Conservation (phyloP, 92 coral and sea anemone genomes). For the Zoanthus sociatus region DNA sequence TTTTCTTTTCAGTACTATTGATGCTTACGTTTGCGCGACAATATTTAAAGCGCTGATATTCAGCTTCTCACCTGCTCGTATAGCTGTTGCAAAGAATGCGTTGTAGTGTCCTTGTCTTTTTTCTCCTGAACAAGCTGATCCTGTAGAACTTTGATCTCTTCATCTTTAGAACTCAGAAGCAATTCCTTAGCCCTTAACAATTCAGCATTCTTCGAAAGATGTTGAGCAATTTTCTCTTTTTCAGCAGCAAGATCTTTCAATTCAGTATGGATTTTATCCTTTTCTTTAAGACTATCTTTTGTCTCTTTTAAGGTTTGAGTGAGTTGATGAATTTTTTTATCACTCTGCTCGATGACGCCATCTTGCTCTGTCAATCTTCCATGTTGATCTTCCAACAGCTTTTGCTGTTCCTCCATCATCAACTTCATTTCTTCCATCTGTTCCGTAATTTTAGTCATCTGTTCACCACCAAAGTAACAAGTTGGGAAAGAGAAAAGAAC, state of each 20-base stretch:
- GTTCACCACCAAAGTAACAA: background rate
- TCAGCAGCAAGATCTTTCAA: conserved; percentile 37
- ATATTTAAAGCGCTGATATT: background rate
- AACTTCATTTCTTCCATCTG: conserved; percentile 93
- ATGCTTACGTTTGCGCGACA: too few species aligned
- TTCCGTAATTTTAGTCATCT: conserved; percentile 67
- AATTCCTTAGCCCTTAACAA: conserved; percentile 42
- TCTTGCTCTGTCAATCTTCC: conserved; percentile 80
- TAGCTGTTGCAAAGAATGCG: conserved; percentile 40
- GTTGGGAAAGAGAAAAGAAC: background rate
- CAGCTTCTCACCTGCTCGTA: conserved; percentile 47
- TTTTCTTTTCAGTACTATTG: too few species aligned
- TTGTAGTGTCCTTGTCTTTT: conserved; percentile 43
- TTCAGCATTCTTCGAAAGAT: conserved; percentile 54
- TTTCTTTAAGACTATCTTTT: conserved; percentile 58
- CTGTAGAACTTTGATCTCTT: conserved; percentile 68
- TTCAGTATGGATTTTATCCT: conserved; percentile 54
- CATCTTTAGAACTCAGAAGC: conserved; percentile 51
- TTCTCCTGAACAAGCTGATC: conserved; percentile 73
- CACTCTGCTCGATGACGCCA: conserved; percentile 67
- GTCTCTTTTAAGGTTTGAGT: conserved; percentile 62
- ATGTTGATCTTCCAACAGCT: conserved; percentile 87
- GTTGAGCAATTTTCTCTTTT: conserved; percentile 50
- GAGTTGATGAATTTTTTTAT: conserved; percentile 62
- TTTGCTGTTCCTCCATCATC: conserved; percentile 93